Evolutionary conservation across 2,113 vertebrate genomes (phyloP), one percentile per base, ranked within the genome.

Genomic region (Cathartes aura): DNA sequence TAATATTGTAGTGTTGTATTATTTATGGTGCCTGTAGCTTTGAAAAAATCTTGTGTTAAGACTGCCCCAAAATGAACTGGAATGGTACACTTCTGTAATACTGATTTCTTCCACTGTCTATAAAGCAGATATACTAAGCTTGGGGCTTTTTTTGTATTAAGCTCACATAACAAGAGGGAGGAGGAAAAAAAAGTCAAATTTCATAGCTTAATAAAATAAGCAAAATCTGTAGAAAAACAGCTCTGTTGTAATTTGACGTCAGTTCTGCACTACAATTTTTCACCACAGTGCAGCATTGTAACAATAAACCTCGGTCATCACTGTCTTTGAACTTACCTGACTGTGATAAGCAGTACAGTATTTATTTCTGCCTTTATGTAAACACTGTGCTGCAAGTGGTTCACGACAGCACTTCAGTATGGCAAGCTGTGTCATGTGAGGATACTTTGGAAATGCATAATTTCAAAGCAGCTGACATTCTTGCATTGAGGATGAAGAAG

Each of bases 361-460:
- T 91, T 95, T 96, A 75, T 95, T 96, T 91, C 80, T 97, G 73
- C 72, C 86, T 92, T 87, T 91, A 84, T 93, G 73, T 96, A 95
- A 97, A 97, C 92, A 82, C 64, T 79, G 29, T 67, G 70, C 73
- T 6, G 83, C 91, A 60, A 92, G 89, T 89, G 58, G 68, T 84
- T 97, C 56, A 34, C 71, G 80, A 94, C 80, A 64, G 68, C 83
- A 38, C 68, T 96, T 87, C 52, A 79, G 34, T 26, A 60, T 52
- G 40, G 86, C 68, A 87, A 32, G 60, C 83, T 72, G 73, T 91
- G 89, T 94, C 91, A 79, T 85, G 67, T 78, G 76, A 89, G 94
- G 96, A 87, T 96, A 87, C 76, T 96, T 94, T 12, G 82, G 91
- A 95, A 92, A 82, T 68, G 64, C 83, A 27, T 74, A 38, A 52